Conservation (phyloP, 2,797 vertebrate species). For the Clarias platycephalus region DNA sequence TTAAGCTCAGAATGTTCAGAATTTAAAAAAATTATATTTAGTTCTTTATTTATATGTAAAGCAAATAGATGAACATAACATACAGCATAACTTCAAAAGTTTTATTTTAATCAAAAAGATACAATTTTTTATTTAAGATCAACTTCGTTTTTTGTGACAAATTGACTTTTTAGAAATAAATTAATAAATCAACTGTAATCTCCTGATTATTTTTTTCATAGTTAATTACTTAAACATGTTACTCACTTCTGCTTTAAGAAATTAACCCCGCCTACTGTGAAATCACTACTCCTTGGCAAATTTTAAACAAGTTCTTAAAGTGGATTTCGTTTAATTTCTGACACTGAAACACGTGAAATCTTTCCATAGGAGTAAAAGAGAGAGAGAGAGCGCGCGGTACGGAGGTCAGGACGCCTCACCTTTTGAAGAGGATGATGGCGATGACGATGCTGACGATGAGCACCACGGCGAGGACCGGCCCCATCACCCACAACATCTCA, state of each 20-base stretch:
- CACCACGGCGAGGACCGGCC: slow-evolving; percentile 92
- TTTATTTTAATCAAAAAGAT: background rate
- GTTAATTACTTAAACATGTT: background rate
- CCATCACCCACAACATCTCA: slow-evolving; percentile 98
- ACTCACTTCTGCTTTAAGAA: background rate
- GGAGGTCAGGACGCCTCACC: slow-evolving; percentile 74
- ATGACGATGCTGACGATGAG: slow-evolving; percentile 97
- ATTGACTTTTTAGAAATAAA: background rate
- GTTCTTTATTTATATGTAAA: background rate
- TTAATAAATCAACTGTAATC: background rate
- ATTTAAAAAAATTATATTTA: background rate
- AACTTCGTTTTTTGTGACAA: background rate
- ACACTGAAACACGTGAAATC: background rate
- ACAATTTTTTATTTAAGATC: too few relatives aligned
- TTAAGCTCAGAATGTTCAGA: too few relatives aligned
- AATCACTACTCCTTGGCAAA: background rate
- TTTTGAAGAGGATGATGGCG: slow-evolving; percentile 95
- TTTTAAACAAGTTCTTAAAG: background rate
- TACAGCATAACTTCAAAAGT: background rate
- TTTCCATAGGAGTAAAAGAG: too few relatives aligned
- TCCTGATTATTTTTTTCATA: background rate
- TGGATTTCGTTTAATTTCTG: background rate
- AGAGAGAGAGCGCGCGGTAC: too few relatives aligned
- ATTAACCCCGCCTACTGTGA: background rate
- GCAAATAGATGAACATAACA: background rate